Base-by-base conservation (phyloP, 2,888 invertebrate genomes). In the Cheilosia variabilis region DNA sequence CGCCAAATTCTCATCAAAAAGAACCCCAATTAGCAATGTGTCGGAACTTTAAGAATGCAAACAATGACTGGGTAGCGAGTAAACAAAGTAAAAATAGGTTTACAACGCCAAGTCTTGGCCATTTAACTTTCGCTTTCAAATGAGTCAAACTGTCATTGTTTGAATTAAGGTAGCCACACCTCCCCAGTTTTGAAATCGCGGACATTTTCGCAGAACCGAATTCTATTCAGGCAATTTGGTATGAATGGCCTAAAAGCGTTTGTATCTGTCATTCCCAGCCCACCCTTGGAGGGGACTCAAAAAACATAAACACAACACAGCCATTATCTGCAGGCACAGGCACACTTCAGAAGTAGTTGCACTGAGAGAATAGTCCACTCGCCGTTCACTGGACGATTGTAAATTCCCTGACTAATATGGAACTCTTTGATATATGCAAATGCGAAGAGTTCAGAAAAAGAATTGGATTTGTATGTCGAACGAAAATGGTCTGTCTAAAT, bases 51-150 rank as follows among this genome's bases (percentile, higher is more conserved):
- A 63, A 47, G 78, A 79, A 83, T 68, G 68, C 83, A 75, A 84
- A 84, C 63, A 83, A 73, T 41, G 69, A 52, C 41, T 19, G 50
- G 22, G 19, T 45, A 53, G 66, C 55, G 27, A 50, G 72, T 73
- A 75, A 75, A 84, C 68, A 79, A 52, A 58, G 62, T 65, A 17
- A n/a, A 84, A 84, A 79, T 79, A 75, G 83, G 79, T 84, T 79
- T 84, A 73, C 43, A 73, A 55, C 13, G 24, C 22, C 22, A 27
- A 22, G 24, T 52, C 27, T 66, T 57, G 22, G 4, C 53, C 41
- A 50, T 10, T 43, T 15, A 27, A 75, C 79, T 79, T 84, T 84
- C 79, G 63, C 73, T 63, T 68, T 84, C 24, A 53, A 79, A 75
- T 79, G 83, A 84, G 45, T 79, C 83, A 50, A 72, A 57, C 2